Evolutionary conservation across 2,888 invertebrate genomes (phyloP).

Genomic region (Tubulanus polymorphus): DNA sequence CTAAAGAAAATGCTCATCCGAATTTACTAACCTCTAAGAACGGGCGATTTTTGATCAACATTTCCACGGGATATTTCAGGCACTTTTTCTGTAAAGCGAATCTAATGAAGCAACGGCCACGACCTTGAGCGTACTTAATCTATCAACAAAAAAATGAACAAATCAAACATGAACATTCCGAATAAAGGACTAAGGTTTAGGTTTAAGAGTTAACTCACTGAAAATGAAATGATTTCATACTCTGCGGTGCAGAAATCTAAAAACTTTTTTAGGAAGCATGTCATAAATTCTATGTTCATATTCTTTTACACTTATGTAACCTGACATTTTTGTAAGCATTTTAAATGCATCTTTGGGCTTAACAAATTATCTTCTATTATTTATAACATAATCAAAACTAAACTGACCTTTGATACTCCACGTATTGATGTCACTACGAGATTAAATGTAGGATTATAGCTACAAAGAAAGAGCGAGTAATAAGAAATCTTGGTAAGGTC

Average conservation of each 20-base stretch:
- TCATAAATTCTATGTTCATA: neutral
- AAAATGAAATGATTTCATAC: too few species aligned
- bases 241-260: neutral
- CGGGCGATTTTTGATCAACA: constrained; percentile 6
- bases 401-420: constrained; percentile 3
- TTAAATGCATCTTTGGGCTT: neutral
- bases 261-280: neutral
- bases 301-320: neutral
- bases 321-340: too few species aligned
- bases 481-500: too few species aligned
- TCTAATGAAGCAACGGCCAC: constrained; percentile 18
- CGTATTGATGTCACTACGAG: constrained; percentile 4
- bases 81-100: constrained; percentile 17
- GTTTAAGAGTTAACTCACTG: too few species aligned
- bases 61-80: constrained; percentile 11
- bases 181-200: too few species aligned
- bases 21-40: constrained; percentile 1
- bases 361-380: neutral
- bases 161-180: constrained; percentile 1
- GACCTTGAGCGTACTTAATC: constrained; percentile 5
- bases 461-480: constrained; percentile 2
- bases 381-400: constrained; percentile 5
- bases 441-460: constrained; percentile 4
- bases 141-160: neutral
- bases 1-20: constrained; percentile 1